Evolutionary conservation across 2,888 invertebrate species (phyloP).

Genomic region (Andrena chrysosceles): DNA sequence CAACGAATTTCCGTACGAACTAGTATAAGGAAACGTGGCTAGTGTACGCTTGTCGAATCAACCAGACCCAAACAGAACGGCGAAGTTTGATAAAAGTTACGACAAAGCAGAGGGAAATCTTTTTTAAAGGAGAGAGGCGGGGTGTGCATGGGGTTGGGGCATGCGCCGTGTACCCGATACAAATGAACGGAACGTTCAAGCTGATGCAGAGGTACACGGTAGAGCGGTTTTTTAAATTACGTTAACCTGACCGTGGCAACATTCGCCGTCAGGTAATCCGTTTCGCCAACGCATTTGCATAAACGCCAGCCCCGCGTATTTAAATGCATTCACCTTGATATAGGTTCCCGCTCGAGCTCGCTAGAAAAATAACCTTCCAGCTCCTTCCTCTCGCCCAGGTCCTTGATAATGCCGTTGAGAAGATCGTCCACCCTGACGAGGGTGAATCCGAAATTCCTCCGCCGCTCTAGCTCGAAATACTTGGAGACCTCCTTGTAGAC

Average conservation of each 20-base stretch:
- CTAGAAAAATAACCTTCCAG: slow-evolving; percentile 70
- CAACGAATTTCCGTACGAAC: neutral
- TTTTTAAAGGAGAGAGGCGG: neutral
- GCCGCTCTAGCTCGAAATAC: slow-evolving; percentile 72
- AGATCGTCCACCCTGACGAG: slow-evolving; percentile 73
- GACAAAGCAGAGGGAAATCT: neutral
- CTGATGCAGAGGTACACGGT: slow-evolving; percentile 17
- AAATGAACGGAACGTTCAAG: slow-evolving; percentile 14
- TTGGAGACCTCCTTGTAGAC: slow-evolving; percentile 74
- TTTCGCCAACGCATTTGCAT: slow-evolving; percentile 48
- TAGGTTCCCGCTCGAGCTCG: slow-evolving; percentile 74
- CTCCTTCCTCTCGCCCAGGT: slow-evolving; percentile 72
- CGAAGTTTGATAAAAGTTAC: slow-evolving; percentile 2
- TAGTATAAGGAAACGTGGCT: neutral
- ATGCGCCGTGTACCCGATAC: slow-evolving; percentile 27
- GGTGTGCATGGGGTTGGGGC: slow-evolving; percentile 21
- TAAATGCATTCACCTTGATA: slow-evolving; percentile 74
- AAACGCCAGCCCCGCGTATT: slow-evolving; percentile 55
- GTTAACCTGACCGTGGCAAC: slow-evolving; percentile 26
- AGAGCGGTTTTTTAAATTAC: slow-evolving; percentile 55
- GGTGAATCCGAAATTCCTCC: slow-evolving; percentile 70
- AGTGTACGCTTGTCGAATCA: slow-evolving; percentile 3
- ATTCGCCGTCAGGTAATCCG: slow-evolving; percentile 45
- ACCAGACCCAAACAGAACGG: neutral
- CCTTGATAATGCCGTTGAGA: slow-evolving; percentile 78